A percentile compares a stretch with the other conserved stretches of the same genome.
Evolutionary conservation across 2,113 vertebrate species (phyloP).

Genomic region (Burhinus oedicnemus): DNA sequence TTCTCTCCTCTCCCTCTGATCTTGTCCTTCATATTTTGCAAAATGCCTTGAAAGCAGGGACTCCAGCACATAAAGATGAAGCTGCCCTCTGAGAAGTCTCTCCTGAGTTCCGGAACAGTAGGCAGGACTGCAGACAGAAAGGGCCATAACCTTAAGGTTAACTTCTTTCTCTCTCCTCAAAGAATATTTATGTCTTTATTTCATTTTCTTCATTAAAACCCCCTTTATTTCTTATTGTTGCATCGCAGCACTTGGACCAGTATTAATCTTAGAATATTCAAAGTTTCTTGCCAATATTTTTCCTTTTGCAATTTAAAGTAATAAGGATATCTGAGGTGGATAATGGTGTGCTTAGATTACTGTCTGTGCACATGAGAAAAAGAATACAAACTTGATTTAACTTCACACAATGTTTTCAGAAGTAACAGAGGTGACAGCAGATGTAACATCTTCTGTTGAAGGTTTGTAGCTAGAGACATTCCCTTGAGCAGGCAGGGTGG

Average conservation of each 20-base stretch:
- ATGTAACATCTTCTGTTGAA: not conserved
- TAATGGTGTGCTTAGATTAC: not conserved
- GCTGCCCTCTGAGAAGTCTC: not conserved
- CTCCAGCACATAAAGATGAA: not conserved
- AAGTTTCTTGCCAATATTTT: not conserved
- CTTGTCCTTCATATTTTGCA: not conserved
- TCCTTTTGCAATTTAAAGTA: not conserved
- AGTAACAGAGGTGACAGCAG: not conserved
- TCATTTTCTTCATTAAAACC: not conserved
- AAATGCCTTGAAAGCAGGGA: not conserved
- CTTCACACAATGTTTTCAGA: accelerated
- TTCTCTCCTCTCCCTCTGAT: not conserved
- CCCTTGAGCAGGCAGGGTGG: not conserved
- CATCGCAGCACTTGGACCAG: not conserved
- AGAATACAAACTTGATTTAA: not conserved
- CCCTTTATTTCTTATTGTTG: not conserved
- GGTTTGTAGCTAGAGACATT: not conserved
- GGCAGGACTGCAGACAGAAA: not conserved
- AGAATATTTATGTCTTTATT: not conserved
- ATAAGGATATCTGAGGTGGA: not conserved
- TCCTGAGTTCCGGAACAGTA: not conserved
- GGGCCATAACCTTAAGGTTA: not conserved
- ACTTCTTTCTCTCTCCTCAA: not conserved
- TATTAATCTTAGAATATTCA: not conserved
- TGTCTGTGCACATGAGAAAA: not conserved